Conservation (phyloP, 2,797 vertebrate genomes). For the Falco naumanni region DNA sequence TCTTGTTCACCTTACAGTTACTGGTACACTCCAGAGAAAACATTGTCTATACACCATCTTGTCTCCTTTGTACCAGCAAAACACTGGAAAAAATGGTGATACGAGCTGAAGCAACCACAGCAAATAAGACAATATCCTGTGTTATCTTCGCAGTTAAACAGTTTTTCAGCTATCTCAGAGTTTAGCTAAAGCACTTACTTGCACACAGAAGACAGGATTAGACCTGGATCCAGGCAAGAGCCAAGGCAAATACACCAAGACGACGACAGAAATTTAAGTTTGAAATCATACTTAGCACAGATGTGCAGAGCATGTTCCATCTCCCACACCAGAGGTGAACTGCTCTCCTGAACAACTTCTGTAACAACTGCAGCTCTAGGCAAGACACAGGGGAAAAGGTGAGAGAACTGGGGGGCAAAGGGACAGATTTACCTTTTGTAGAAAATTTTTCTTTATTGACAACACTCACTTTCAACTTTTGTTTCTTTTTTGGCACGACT, state of each 20-base stretch:
- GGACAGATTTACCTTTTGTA: not conserved
- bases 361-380: not conserved
- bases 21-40: not conserved
- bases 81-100: not conserved
- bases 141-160: not conserved
- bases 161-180: not conserved
- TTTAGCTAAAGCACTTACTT: not conserved
- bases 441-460: not conserved
- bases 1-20: not conserved
- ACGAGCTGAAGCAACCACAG: not conserved
- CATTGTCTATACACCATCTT: rapidly evolving
- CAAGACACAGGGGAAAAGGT: not conserved
- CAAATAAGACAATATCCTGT: not conserved
- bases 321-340: not conserved
- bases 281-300: not conserved
- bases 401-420: rapidly evolving
- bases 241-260: not conserved
- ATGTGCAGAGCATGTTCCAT: not conserved
- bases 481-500: not conserved
- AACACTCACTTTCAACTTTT: not conserved
- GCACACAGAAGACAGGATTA: not conserved
- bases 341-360: not conserved
- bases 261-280: not conserved
- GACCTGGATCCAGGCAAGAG: not conserved
- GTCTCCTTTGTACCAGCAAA: not conserved